phyloP scores from a whole-genome alignment of 2,113 vertebrate species.

The Coregonus clupeaformis region DNA sequence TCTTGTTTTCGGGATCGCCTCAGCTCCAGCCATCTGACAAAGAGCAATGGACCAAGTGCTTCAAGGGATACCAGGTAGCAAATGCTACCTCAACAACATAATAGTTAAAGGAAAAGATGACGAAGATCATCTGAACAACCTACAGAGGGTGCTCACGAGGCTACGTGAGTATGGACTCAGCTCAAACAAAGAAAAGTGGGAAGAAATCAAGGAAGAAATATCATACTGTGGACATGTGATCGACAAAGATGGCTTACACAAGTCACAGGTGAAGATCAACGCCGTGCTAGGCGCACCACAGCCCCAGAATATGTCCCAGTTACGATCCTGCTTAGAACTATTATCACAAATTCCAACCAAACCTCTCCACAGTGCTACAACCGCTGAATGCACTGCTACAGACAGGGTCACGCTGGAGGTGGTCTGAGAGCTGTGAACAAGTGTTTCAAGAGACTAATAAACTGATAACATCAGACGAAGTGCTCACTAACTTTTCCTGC shows the following conservation, averaged over 20 bases:
- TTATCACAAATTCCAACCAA: conserved; percentile 23
- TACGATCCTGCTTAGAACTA: conserved; percentile 21
- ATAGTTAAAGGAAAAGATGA: background rate
- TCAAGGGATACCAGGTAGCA: conserved; percentile 6
- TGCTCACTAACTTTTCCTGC: too few species aligned
- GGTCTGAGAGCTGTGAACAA: too few species aligned
- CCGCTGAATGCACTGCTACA: conserved; percentile 17
- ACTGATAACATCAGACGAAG: too few species aligned
- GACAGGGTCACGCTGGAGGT: background rate
- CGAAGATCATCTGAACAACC: conserved; percentile 3
- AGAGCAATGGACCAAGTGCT: conserved; percentile 23
- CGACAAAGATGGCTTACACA: conserved; percentile 21
- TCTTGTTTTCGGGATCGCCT: conserved; percentile 25
- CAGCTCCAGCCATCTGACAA: conserved; percentile 24
- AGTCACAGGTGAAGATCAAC: conserved; percentile 25
- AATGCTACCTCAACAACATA: background rate
- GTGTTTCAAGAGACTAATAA: too few species aligned
- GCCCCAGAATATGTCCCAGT: conserved; percentile 12
- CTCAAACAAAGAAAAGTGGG: conserved; percentile 11
- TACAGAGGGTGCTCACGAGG: conserved; percentile 15
- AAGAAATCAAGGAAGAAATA: conserved; percentile 10
- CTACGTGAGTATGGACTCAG: background rate
- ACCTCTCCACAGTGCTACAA: conserved; percentile 11
- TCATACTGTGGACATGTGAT: conserved; percentile 29
- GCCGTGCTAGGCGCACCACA: conserved; percentile 8